Conservation (phyloP, 2,113 vertebrate genomes). For the Athene noctua region DNA sequence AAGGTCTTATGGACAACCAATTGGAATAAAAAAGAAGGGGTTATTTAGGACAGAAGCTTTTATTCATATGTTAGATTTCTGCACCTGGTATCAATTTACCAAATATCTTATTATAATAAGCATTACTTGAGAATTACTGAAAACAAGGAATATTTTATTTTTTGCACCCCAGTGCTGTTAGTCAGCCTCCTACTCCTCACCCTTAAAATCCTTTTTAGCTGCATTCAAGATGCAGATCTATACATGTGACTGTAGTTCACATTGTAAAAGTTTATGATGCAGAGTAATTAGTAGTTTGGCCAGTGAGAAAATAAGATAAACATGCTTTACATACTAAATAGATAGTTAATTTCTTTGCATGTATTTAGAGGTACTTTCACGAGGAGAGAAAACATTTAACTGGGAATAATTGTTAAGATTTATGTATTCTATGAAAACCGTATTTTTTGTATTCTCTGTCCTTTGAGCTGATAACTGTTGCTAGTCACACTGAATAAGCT, state of each 20-base stretch:
- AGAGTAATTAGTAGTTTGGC: not conserved
- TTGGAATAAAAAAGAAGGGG: not conserved
- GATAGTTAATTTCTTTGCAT: not conserved
- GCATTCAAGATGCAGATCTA: not conserved
- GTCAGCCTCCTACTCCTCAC: not conserved
- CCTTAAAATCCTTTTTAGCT: not conserved
- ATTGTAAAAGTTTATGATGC: not conserved
- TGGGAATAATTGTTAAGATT: not conserved
- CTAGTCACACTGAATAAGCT: constrained; percentile 9
- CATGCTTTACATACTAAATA: not conserved
- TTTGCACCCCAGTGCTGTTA: not conserved
- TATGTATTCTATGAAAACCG: not conserved
- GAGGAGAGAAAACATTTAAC: not conserved
- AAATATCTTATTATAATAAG: not conserved
- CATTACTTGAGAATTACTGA: not conserved
- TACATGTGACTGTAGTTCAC: too few relatives aligned
- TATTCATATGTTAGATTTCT: not conserved
- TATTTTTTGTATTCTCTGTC: not conserved
- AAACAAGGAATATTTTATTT: not conserved
- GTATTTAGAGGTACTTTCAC: not conserved
- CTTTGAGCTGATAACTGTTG: constrained; percentile 19
- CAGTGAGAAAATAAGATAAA: not conserved
- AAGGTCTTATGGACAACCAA: not conserved
- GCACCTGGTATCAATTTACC: not conserved
- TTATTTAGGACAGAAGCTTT: not conserved